These are phyloP conservation scores for Rhinopomastus cyanomelas DNA, from an alignment of 2,113 vertebrate species.

Conservation along the genomic window DNA sequence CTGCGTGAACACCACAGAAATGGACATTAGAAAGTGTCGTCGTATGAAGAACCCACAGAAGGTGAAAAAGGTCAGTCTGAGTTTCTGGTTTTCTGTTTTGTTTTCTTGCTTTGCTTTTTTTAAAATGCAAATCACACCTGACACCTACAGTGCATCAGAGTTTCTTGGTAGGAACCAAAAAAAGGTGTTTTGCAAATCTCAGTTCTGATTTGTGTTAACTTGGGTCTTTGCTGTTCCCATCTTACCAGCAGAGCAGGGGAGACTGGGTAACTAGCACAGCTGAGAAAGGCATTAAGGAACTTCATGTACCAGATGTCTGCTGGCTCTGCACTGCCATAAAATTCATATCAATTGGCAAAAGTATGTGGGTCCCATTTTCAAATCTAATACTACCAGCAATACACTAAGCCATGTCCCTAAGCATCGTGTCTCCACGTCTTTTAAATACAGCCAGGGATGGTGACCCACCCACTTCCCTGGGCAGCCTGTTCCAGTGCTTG, in stretches of 20 bases:
- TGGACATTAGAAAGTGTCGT: slow-evolving; percentile 97
- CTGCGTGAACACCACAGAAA: slow-evolving; percentile 97
- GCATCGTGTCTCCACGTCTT: not conserved
- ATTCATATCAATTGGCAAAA: not conserved
- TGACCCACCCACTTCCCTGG: no score
- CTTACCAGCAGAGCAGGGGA: not conserved
- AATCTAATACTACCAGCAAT: not conserved
- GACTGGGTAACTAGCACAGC: not conserved
- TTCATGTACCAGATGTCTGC: not conserved
- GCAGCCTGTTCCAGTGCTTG: no score
- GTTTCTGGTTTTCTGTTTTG: not conserved
- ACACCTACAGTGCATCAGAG: not conserved
- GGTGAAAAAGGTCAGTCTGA: slow-evolving; percentile 87
- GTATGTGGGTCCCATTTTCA: not conserved
- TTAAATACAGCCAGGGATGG: not conserved
- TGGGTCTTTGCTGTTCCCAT: not conserved
- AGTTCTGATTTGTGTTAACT: not conserved
- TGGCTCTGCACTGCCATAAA: not conserved
- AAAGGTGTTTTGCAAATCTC: not conserved
- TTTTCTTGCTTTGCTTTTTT: not conserved
- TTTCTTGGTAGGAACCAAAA: not conserved
- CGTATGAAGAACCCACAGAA: slow-evolving; percentile 94
- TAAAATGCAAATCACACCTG: not conserved
- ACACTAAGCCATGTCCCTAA: not conserved
- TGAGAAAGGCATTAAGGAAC: not conserved